A percentile compares a stretch with the other conserved stretches of the same genome.
Evolutionary conservation across 2,113 vertebrate species (phyloP).

Genomic region (Colaptes auratus): DNA sequence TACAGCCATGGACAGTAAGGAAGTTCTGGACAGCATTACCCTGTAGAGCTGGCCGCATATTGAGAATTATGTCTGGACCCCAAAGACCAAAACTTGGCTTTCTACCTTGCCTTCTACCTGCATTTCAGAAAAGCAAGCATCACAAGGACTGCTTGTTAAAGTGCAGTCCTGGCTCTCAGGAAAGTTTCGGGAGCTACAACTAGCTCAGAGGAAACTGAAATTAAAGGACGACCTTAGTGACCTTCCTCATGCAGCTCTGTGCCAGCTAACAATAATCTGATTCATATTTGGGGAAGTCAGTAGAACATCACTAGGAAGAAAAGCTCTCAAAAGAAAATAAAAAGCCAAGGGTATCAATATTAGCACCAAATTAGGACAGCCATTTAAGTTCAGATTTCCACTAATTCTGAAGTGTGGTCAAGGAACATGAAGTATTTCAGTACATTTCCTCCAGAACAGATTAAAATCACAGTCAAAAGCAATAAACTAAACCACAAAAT

Average conservation of each 20-base stretch:
- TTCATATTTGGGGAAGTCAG: constrained; percentile 5
- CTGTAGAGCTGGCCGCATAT: background rate
- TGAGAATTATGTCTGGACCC: background rate
- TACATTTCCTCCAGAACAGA: constrained; percentile 27
- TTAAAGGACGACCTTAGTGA: constrained; percentile 17
- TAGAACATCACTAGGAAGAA: background rate
- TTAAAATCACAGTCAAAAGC: constrained; percentile 40
- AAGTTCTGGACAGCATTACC: background rate
- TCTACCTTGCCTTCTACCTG: constrained; percentile 3
- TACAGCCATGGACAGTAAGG: rapidly evolving
- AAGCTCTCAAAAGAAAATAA: constrained; percentile 17
- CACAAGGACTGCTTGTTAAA: constrained; percentile 25
- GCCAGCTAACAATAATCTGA: background rate
- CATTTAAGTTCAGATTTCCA: constrained; percentile 13
- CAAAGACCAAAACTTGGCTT: constrained; percentile 30
- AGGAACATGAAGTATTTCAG: constrained; percentile 28
- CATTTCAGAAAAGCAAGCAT: constrained; percentile 20
- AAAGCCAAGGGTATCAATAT: constrained; percentile 1
- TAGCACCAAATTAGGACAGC: background rate
- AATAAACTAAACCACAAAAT: constrained; percentile 46
- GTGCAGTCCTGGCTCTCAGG: background rate
- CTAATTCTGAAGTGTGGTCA: constrained; percentile 4
- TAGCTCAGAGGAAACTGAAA: constrained; percentile 14
- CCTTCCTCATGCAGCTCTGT: constrained; percentile 6
- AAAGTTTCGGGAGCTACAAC: constrained; percentile 21